phyloP scores from a whole-genome alignment of 2,888 invertebrate genomes.

The Napeogenes sylphis region DNA sequence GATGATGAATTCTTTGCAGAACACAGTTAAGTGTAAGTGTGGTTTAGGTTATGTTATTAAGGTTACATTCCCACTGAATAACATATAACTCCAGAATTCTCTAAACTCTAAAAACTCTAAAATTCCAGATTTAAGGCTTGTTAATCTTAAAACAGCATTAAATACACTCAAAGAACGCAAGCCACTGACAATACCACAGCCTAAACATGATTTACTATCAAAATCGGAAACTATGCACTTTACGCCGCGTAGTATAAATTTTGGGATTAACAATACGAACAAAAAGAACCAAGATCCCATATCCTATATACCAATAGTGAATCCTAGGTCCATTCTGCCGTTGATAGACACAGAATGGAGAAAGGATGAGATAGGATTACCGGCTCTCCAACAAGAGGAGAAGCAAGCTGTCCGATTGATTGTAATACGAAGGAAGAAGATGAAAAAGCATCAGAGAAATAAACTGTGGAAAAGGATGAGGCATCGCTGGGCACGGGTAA shows the following conservation, averaged over 20 bases:
- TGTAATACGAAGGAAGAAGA: conserved; percentile 87
- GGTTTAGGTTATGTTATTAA: conserved; percentile 45
- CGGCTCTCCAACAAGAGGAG: conserved; percentile 67
- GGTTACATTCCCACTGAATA: conserved; percentile 17
- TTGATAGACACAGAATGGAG: conserved; percentile 58
- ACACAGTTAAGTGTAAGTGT: conserved; percentile 64
- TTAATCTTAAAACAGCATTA: conserved; percentile 57
- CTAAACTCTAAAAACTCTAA: conserved; percentile 3
- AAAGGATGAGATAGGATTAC: conserved; percentile 72
- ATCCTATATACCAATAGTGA: conserved; percentile 62
- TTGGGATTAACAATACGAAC: conserved; percentile 52
- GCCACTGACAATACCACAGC: conserved; percentile 34
- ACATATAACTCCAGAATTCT: conserved; percentile 7
- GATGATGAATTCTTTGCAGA: conserved; percentile 61
- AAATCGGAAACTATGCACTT: conserved; percentile 46
- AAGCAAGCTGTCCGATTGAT: conserved; percentile 86
- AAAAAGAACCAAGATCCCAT: conserved; percentile 58
- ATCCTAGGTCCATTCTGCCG: conserved; percentile 66
- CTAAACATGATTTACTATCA: conserved; percentile 37
- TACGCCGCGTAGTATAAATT: conserved; percentile 54
- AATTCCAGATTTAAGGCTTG: conserved; percentile 59
- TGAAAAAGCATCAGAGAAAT: conserved; percentile 90
- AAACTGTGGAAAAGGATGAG: conserved; percentile 89
- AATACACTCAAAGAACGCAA: conserved; percentile 55
- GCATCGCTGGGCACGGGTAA: conserved; percentile 83